Conservation (phyloP, 1,140 invertebrate genomes). For the Trachymyrmex cornetzi region DNA sequence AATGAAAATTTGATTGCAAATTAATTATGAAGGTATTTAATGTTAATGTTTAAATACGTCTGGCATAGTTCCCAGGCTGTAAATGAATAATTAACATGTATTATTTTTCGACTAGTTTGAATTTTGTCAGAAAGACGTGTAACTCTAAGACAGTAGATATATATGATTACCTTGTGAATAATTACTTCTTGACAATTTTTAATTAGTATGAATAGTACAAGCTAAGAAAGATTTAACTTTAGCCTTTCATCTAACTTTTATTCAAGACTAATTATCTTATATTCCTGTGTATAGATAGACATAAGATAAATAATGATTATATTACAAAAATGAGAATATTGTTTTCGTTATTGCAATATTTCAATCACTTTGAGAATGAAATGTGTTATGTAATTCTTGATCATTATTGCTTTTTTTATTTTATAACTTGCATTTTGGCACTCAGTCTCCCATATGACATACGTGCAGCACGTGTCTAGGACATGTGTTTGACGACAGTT, state of each 20-base stretch:
- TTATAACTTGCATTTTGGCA: conserved; percentile 19
- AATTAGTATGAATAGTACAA: neutral
- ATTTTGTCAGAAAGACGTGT: neutral
- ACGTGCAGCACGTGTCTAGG: neutral
- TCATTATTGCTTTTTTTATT: neutral
- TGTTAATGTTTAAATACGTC: neutral
- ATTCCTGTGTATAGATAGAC: neutral
- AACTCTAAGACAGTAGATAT: neutral
- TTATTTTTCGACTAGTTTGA: neutral
- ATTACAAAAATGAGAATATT: neutral
- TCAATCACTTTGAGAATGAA: neutral
- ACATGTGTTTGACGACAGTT: conserved; percentile 19
- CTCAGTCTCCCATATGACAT: neutral
- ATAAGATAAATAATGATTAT: neutral
- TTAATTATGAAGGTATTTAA: neutral
- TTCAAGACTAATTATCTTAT: neutral
- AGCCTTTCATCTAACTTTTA: neutral
- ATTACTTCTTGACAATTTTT: neutral
- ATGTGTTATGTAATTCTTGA: neutral
- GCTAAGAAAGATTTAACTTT: neutral
- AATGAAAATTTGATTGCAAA: conserved; percentile 7
- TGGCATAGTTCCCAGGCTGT: neutral
- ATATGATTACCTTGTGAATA: neutral
- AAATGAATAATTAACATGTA: conserved; percentile 11
- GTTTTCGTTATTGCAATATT: neutral